phyloP scores from a whole-genome alignment of 2,888 invertebrate genomes.

The Sericinus montela region DNA sequence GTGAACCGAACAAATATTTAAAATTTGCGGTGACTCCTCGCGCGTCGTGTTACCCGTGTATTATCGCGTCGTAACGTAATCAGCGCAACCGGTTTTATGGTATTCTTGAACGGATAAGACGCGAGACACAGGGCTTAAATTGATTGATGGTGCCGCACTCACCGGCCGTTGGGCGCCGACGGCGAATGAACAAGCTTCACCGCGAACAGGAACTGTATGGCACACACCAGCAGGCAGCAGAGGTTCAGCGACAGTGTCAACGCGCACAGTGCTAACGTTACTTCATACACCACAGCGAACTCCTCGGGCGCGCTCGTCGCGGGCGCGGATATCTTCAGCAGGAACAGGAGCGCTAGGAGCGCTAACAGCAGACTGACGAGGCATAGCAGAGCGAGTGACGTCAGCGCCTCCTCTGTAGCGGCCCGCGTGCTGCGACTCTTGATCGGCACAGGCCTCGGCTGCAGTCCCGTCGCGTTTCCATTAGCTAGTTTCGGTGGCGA shows the following conservation, averaged over 20 bases:
- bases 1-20: constrained; percentile 50
- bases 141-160: constrained; percentile 47
- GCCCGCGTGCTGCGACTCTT: constrained; percentile 58
- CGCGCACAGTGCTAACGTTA: constrained; percentile 93
- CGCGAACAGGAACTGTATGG: constrained; percentile 95
- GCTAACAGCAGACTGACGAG: constrained; percentile 91
- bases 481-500: constrained; percentile 72
- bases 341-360: constrained; percentile 89
- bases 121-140: constrained; percentile 22
- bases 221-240: constrained; percentile 94
- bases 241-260: constrained; percentile 92
- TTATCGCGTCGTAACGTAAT: constrained; percentile 35
- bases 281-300: constrained; percentile 93
- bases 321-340: constrained; percentile 89
- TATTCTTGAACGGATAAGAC: constrained; percentile 53
- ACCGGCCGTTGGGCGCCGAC: constrained; percentile 87
- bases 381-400: constrained; percentile 91
- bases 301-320: constrained; percentile 84
- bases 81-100: constrained; percentile 50
- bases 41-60: constrained; percentile 19
- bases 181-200: constrained; percentile 94
- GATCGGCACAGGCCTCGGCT: constrained; percentile 45
- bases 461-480: constrained; percentile 79
- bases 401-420: constrained; percentile 85
- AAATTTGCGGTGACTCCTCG: constrained; percentile 32